A percentile compares a stretch with the other conserved stretches of the same genome.
Evolutionary conservation across 2,797 vertebrate genomes (phyloP).

Genomic region (Falco rusticolus): DNA sequence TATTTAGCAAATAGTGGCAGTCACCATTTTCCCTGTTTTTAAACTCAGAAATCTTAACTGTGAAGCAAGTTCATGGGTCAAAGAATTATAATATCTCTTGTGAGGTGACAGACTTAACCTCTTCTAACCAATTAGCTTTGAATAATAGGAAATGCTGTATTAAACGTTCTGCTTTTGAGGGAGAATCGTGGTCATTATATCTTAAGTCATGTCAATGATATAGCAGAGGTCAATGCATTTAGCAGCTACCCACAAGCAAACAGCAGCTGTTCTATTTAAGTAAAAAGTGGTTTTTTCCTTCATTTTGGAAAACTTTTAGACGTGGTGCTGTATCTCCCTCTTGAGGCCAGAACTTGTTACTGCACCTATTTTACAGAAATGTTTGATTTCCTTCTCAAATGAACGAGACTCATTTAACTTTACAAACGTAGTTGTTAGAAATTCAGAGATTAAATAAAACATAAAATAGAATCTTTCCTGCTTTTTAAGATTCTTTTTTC

Average conservation of each 20-base stretch:
- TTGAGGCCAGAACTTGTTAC: constrained; percentile 26
- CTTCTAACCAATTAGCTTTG: constrained; percentile 16
- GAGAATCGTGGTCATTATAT: not conserved
- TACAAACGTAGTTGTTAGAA: not conserved
- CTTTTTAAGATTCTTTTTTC: not conserved
- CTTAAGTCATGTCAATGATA: constrained; percentile 10
- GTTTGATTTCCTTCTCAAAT: not conserved
- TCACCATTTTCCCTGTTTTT: not conserved
- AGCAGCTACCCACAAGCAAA: constrained; percentile 3
- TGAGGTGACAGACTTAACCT: constrained; percentile 26
- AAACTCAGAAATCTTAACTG: constrained; percentile 6
- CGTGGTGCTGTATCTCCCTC: constrained; percentile 60
- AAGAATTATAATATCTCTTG: constrained; percentile 18
- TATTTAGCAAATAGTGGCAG: not conserved
- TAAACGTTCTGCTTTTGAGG: constrained; percentile 4
- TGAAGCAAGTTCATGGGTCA: constrained; percentile 33
- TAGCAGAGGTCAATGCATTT: constrained; percentile 43
- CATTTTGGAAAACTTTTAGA: not conserved
- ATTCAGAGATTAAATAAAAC: not conserved
- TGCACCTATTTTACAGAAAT: not conserved
- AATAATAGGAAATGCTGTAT: constrained; percentile 13
- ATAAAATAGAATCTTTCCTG: not conserved
- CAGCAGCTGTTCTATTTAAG: not conserved
- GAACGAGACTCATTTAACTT: not conserved
- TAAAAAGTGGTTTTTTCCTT: not conserved